phyloP scores from a whole-genome alignment of 2,797 vertebrate species.

The Loriculus beryllinus region DNA sequence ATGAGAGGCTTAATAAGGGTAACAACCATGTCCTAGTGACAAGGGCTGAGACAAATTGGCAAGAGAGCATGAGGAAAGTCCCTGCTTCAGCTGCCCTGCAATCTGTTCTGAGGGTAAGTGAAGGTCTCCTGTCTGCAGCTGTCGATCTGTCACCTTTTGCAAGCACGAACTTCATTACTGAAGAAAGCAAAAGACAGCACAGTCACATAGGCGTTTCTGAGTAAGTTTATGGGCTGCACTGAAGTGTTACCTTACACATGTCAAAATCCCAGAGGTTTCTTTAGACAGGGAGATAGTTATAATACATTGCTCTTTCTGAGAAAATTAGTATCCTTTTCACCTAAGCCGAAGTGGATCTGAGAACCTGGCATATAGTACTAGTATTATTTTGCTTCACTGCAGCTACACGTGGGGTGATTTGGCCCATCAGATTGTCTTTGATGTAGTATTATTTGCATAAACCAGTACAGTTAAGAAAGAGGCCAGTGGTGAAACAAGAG shows the following conservation, averaged over 20 bases:
- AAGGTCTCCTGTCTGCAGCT: background rate
- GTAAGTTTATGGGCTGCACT: background rate
- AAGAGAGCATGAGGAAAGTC: background rate
- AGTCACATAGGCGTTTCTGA: background rate
- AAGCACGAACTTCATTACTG: background rate
- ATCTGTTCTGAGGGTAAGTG: background rate
- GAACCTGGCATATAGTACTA: background rate
- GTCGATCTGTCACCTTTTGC: background rate
- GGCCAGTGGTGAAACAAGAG: background rate
- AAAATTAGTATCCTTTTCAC: slow-evolving; percentile 16
- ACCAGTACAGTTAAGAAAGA: background rate
- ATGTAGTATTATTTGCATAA: background rate
- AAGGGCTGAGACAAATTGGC: background rate
- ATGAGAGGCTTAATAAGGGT: background rate
- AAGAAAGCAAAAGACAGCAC: background rate
- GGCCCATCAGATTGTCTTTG: background rate
- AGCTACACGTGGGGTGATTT: background rate
- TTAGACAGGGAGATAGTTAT: background rate
- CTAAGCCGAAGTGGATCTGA: background rate
- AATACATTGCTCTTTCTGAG: background rate
- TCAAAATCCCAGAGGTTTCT: background rate
- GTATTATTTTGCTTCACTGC: background rate
- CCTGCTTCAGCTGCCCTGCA: background rate
- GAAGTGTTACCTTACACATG: background rate
- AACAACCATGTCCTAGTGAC: accelerated